phyloP scores from a whole-genome alignment of 2,797 vertebrate species.

The Bradypus variegatus region DNA sequence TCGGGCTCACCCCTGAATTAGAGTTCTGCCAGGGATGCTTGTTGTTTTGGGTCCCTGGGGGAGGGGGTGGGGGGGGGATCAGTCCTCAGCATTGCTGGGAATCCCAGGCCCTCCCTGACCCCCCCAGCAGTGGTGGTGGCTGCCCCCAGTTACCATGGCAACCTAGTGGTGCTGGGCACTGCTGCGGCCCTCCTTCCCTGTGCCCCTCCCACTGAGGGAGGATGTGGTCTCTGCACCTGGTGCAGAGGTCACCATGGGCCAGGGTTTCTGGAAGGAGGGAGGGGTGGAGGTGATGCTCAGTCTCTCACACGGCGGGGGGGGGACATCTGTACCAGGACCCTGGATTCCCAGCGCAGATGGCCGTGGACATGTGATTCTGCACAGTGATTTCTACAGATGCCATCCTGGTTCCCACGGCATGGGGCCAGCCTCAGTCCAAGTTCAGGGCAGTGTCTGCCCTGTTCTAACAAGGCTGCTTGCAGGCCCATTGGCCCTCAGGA shows the following conservation, averaged over 20 bases:
- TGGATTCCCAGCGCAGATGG: not conserved
- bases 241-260: not conserved
- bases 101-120: not conserved
- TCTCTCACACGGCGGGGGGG: rapidly evolving
- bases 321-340: rapidly evolving
- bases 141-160: constrained; percentile 21
- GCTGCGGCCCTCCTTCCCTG: not conserved
- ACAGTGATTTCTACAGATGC: not conserved
- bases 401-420: rapidly evolving
- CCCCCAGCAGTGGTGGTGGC: not conserved
- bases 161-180: not conserved
- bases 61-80: not conserved
- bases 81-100: not conserved
- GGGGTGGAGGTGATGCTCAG: rapidly evolving
- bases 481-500: no score
- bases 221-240: not conserved
- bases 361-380: not conserved
- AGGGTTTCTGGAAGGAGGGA: not conserved
- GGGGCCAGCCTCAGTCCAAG: rapidly evolving
- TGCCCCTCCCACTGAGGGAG: rapidly evolving
- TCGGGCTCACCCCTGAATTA: not conserved
- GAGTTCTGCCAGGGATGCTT: not conserved
- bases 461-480: no score
- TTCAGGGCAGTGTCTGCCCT: not conserved
- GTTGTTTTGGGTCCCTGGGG: not conserved